Percentiles rank a stretch among this genome's conserved stretches.
phyloP scores from a whole-genome alignment of 2,888 invertebrate genomes.

The Mycalesis mineus region DNA sequence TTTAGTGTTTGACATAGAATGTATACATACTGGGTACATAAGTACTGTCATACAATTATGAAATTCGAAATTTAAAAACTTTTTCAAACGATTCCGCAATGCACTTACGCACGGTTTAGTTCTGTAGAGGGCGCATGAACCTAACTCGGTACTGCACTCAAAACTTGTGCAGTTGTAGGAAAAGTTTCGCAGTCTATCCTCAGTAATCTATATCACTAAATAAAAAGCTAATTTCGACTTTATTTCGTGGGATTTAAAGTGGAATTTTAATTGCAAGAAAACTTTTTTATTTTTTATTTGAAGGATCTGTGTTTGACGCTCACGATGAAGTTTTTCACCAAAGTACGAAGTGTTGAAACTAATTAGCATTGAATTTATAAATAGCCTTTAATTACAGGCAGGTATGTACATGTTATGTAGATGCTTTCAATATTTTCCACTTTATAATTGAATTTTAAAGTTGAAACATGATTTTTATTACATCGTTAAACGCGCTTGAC shows the following conservation, averaged over 20 bases:
- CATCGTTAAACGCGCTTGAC: neutral
- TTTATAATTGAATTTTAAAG: neutral
- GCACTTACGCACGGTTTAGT: slow-evolving; percentile 38
- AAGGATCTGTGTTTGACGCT: slow-evolving; percentile 23
- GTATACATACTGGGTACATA: neutral
- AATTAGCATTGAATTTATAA: slow-evolving; percentile 20
- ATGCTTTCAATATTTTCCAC: neutral
- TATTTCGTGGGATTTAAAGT: slow-evolving; percentile 10
- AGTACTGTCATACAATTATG: slow-evolving; percentile 2
- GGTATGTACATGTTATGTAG: neutral
- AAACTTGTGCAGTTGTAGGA: slow-evolving; percentile 33
- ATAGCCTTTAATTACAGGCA: slow-evolving; percentile 11
- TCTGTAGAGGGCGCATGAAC: slow-evolving; percentile 31
- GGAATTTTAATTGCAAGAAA: slow-evolving; percentile 14
- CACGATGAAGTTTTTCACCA: slow-evolving; percentile 29
- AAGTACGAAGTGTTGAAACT: slow-evolving; percentile 24
- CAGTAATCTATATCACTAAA: slow-evolving; percentile 30
- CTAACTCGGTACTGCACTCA: slow-evolving; percentile 30
- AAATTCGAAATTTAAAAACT: slow-evolving; percentile 28
- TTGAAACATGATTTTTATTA: neutral
- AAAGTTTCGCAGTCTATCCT: slow-evolving; percentile 28
- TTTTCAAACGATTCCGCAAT: slow-evolving; percentile 35
- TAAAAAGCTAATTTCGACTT: slow-evolving; percentile 24
- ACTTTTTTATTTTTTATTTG: slow-evolving; percentile 2
- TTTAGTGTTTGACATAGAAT: too few species aligned